Evolutionary conservation across 2,797 vertebrate species (phyloP).

Genomic region (Margarornis squamiger): DNA sequence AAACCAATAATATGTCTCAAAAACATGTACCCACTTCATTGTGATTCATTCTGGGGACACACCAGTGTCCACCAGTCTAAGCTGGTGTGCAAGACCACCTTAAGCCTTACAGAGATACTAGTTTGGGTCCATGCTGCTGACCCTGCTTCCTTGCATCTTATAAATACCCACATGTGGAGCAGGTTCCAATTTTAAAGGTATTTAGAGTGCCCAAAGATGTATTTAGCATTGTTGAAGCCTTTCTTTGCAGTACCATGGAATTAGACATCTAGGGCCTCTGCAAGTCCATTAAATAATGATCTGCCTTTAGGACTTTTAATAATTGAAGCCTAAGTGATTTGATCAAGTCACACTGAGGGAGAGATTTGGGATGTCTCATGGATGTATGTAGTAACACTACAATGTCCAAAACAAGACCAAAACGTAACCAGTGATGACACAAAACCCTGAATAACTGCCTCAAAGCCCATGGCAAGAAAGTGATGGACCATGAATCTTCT

Average conservation of each 20-base stretch:
- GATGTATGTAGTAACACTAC: rapidly evolving
- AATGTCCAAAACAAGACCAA: background rate
- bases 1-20: background rate
- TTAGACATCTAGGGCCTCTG: background rate
- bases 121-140: rapidly evolving
- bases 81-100: background rate
- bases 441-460: background rate
- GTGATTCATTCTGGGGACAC: background rate
- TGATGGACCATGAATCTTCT: background rate
- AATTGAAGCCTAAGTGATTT: background rate
- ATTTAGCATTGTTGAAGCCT: background rate
- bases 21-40: background rate
- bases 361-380: background rate
- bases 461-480: background rate
- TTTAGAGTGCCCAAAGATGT: background rate
- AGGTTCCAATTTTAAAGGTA: background rate
- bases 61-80: background rate
- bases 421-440: background rate
- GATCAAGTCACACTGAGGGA: background rate
- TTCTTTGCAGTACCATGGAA: background rate
- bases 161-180: background rate
- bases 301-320: background rate
- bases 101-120: background rate
- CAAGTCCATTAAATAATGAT: background rate
- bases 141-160: background rate